Evolutionary conservation across 92 coral and sea anemone species (phyloP).

Genomic region (Epizoanthus ramosus): DNA sequence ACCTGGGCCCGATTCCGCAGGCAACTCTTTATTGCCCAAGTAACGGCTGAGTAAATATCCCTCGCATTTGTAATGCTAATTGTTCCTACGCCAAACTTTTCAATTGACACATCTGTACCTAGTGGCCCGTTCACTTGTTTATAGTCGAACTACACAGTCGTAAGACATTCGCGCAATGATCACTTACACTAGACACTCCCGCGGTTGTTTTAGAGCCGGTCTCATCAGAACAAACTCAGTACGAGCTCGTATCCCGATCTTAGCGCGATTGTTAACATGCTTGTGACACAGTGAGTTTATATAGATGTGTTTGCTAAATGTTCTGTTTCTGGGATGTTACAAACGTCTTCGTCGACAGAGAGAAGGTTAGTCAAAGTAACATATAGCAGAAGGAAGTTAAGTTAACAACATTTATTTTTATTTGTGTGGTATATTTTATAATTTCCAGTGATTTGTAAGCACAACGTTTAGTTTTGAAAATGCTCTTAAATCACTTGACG

Average conservation of each 20-base stretch:
- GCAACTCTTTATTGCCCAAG: constrained; percentile 13
- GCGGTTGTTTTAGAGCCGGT: not conserved
- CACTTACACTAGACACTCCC: not conserved
- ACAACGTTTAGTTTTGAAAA: no score
- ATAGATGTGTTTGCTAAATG: constrained; percentile 28
- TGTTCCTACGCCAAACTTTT: not conserved
- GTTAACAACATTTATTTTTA: no score
- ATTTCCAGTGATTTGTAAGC: no score
- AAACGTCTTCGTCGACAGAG: not conserved
- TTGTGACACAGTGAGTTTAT: not conserved
- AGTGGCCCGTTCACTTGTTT: constrained; percentile 9
- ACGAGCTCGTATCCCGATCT: no score
- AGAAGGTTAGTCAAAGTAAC: not conserved
- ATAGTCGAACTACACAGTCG: not conserved
- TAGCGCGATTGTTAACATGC: no score
- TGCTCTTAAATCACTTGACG: no score
- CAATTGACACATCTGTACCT: constrained; percentile 26
- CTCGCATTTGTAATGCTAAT: constrained; percentile 21
- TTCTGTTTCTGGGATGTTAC: constrained; percentile 5
- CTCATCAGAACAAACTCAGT: not conserved
- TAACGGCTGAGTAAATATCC: constrained; percentile 35
- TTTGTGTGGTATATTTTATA: no score
- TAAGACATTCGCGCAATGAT: not conserved
- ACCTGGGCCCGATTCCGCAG: constrained; percentile 13
- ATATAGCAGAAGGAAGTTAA: not conserved